Base-by-base conservation (phyloP, 2,797 vertebrate genomes). In the Sparidentex hasta region DNA sequence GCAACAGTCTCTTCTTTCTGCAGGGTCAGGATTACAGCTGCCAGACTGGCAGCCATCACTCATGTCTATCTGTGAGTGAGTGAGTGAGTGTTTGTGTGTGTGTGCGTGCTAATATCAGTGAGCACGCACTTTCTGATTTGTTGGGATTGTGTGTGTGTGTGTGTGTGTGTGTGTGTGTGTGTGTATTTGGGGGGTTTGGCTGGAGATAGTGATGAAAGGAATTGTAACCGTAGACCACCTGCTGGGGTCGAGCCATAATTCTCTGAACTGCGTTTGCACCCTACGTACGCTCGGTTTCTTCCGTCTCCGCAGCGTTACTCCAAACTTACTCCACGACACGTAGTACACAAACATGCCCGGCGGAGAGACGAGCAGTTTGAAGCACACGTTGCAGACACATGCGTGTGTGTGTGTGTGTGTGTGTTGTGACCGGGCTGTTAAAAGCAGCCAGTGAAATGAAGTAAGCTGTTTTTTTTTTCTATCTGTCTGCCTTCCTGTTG, bases 121-220 rank as follows among this genome's bases (percentile, higher is more conserved):
- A 0, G 73, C 65, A 43, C 76, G 63, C 63, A 58, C 80, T 76
- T 76, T 84, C 69, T 63, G 68, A 76, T 89, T 70, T 86, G 72
- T 63, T 74, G 46, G 51, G 64, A 78, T 58, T 86, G 59, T 29
- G 76, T 66, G 71, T 33, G 52, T 66, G 8, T 68, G 82, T 61
- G 65, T 64, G 70, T 43, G 56, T 48, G 29, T 27, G 25, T 51
- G 81, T 67, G 68, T 29, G 51, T 68, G 9, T n/a, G n/a, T n/a
- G n/a, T n/a, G n/a, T n/a, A n/a, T n/a, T 67, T 44, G 71, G 27
- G 75, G 0, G 91, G 90, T 93, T 96, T 94, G 94, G 95, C 96
- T 95, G 94, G 93, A 86, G 89, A 88, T 90, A 84, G 94, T 94
- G 96, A 96, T 97, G 95, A 97, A 96, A 97, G 95, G 96, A 95